These are phyloP conservation scores for Enhydra lutris DNA, from an alignment of 2,113 vertebrate species.

Conservation along the genomic window DNA sequence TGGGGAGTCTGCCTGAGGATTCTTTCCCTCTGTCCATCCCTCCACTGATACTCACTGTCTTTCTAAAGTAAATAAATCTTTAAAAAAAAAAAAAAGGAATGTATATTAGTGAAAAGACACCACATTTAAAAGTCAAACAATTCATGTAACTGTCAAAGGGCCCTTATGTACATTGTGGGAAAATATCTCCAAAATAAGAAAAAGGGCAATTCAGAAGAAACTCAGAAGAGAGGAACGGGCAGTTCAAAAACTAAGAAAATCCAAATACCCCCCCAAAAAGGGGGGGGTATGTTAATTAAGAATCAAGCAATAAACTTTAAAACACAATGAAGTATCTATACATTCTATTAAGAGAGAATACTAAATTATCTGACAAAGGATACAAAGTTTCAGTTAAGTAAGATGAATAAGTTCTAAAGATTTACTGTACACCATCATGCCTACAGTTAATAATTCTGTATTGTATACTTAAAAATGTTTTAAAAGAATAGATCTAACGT, in stretches of 20 bases:
- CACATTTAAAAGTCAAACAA: neutral
- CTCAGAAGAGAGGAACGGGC: neutral
- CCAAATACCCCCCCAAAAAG: neutral
- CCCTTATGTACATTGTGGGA: neutral
- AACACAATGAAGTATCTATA: neutral
- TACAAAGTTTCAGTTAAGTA: neutral
- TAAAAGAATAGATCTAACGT: neutral
- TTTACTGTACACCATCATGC: neutral
- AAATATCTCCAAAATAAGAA: neutral
- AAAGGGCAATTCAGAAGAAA: neutral
- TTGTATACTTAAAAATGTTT: neutral
- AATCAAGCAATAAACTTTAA: neutral
- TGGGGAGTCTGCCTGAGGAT: neutral
- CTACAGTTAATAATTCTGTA: neutral
- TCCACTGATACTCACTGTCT: neutral
- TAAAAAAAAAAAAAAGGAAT: neutral
- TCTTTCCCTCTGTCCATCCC: neutral
- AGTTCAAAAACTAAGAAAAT: neutral
- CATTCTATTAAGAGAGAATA: neutral
- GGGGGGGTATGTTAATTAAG: neutral
- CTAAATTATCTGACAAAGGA: neutral
- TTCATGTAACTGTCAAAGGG: neutral
- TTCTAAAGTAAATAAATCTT: neutral
- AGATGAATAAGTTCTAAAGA: neutral
- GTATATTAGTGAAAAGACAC: neutral